Base-by-base conservation (phyloP, 1,140 invertebrate species). In the Vollenhovia emeryi region DNA sequence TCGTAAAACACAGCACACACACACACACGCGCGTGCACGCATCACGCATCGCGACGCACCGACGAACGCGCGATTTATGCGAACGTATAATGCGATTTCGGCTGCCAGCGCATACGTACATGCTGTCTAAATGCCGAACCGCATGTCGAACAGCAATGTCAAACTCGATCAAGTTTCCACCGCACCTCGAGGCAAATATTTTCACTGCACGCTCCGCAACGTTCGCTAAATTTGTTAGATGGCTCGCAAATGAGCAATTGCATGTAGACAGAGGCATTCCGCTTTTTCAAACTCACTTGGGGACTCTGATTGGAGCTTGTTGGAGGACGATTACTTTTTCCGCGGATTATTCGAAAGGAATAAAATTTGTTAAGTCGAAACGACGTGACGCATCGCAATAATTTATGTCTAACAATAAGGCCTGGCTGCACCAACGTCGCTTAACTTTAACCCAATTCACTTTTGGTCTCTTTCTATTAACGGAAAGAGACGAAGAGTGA, bases 71-170 rank as follows among this genome's bases (percentile, higher is more conserved):
- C 66, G 78, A 82, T 82, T 82, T 82, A 82, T 82, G 78, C 78
- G 78, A 59, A 36, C 78, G 68, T 40, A 71, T 82, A 82, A 82
- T 82, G 48, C 50, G 66, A 71, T 82, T 82, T 82, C 40, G 30
- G 60, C 24, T 79, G 60, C 60, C 36, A 43, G 66, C 66, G 27
- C 50, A 18, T 62, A 52, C 66, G 78, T 78, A 78, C 75, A 48
- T 13, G 43, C 59, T 78, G 75, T 82, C 78, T 82, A 82, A 82
- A 82, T 73, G 36, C 50, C 36, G 66, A 82, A 59, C 64, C 66
- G 78, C 78, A 82, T 82, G 78, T 82, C 78, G 78, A 82, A 73
- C 36, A 71, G 66, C 66, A 50, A 43, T 69, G 78, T 82, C 78
- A 52, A 73, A 73, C 66, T 82, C 78, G 50, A 82, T 82, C 78